These are phyloP conservation scores for Pangasius mekongensis DNA, from an alignment of 2,797 vertebrate species.

Conservation along the genomic window DNA sequence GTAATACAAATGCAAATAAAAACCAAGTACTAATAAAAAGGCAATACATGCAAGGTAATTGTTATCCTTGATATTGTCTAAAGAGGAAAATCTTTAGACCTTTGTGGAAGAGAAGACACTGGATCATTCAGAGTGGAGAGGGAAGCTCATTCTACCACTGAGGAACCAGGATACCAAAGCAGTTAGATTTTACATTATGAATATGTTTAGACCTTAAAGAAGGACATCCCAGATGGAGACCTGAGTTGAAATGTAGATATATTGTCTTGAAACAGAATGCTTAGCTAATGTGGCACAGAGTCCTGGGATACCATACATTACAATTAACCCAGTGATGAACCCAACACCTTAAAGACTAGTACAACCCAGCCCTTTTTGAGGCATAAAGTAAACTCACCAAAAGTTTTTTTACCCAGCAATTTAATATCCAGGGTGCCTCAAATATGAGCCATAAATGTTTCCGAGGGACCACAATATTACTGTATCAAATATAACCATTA, in stretches of 20 bases:
- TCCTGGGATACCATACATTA: background rate
- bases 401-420: constrained; percentile 11
- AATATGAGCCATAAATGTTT: constrained; percentile 45
- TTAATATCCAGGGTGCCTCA: constrained; percentile 34
- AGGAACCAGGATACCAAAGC: background rate
- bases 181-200: background rate
- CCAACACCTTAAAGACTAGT: background rate
- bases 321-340: constrained; percentile 18
- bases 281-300: background rate
- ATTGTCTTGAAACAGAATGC: background rate
- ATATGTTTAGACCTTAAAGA: background rate
- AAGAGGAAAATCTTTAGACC: background rate
- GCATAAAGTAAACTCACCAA: constrained; percentile 27
- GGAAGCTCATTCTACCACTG: background rate
- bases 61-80: background rate
- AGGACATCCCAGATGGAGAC: too few species aligned
- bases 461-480: constrained; percentile 39
- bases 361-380: constrained; percentile 8
- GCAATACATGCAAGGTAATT: background rate
- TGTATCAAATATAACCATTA: constrained; percentile 52
- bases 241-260: background rate
- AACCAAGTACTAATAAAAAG: background rate
- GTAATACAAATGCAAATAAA: background rate
- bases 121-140: background rate
- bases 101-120: background rate